Percentiles rank a stretch among this genome's conserved stretches.
phyloP scores from a whole-genome alignment of 2,888 invertebrate species.

The Tiliacea aurago region DNA sequence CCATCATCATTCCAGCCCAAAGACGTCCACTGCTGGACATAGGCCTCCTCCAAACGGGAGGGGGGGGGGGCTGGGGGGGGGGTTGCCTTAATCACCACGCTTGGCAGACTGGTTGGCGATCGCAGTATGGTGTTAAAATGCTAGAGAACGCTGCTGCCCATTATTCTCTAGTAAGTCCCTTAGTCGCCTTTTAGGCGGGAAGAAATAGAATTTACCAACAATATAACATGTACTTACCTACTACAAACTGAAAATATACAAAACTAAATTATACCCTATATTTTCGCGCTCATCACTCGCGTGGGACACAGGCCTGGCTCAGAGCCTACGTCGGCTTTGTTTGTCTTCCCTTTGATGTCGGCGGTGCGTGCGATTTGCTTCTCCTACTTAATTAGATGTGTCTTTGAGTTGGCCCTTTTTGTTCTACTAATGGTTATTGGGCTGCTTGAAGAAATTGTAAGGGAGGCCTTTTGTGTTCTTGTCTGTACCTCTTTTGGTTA shows the following conservation, averaged over 20 bases:
- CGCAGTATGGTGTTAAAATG: too few species aligned
- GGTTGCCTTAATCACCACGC: too few species aligned
- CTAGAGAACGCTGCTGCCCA: too few species aligned
- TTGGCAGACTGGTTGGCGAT: too few species aligned
- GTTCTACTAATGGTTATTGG: slow-evolving; percentile 58
- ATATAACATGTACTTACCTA: neutral
- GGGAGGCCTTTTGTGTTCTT: slow-evolving; percentile 17
- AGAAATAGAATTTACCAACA: too few species aligned
- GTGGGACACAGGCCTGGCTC: slow-evolving; percentile 23
- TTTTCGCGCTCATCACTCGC: slow-evolving; percentile 20
- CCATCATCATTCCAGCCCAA: too few species aligned
- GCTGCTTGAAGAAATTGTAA: slow-evolving; percentile 51
- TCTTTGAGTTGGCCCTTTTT: slow-evolving; percentile 58
- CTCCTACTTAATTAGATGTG: slow-evolving; percentile 61
- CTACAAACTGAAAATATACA: too few species aligned
- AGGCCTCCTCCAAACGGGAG: too few species aligned
- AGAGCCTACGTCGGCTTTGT: slow-evolving; percentile 41
- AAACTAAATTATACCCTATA: slow-evolving; percentile 10
- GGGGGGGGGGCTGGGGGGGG: too few species aligned
- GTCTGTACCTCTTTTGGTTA: slow-evolving; percentile 21
- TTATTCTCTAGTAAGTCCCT: too few species aligned
- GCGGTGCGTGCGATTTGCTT: slow-evolving; percentile 58
- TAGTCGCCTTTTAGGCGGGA: too few species aligned
- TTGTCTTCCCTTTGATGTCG: slow-evolving; percentile 60
- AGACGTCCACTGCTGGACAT: too few species aligned